Base-by-base conservation (phyloP, 1,140 invertebrate species). In the Oreohelix idahoensis region DNA sequence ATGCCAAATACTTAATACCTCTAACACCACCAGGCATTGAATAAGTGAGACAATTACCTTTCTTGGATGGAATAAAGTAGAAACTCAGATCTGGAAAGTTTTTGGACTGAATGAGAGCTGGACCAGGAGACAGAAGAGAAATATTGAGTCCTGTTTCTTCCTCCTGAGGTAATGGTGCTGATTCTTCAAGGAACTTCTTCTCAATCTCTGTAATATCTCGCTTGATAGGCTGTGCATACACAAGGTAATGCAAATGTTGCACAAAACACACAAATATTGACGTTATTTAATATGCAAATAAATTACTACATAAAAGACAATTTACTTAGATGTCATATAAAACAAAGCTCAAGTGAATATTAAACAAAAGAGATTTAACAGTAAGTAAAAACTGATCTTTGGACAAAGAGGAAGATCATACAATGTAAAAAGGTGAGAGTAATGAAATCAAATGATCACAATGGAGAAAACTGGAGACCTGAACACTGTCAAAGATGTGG, bases 31-130 rank as follows among this genome's bases (percentile, higher is more conserved):
- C 53, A 58, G 53, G 2, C 20, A n/a, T 23, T 45, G 26, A 20
- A 58, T 58, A 23, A 58, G 53, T 15, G 15, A 23, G 1, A 58
- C 10, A 58, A 58, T 32, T 39, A 79, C 77, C 77, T 66, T 63
- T 63, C 45, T 79, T 79, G 36, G 77, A 79, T 13, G 77, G 77
- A 69, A 79, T 79, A 66, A 79, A 79, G 39, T 79, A 79, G 36
- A 79, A 79, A 69, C 51, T 79, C 15, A 42, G 29, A 38, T 79
- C 77, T 36, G 77, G 77, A 69, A 79, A 79, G 26, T 79, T 79
- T 26, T 32, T 79, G 38, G 77, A 79, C 35, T 45, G 51, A 20
- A 79, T 39, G 26, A 36, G 32, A 38, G 77, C 2, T 49, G 77
- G 58, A 11, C 35, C 39, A 26, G 77, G 77, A 23, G 77, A 66